A percentile compares a stretch with the other conserved stretches of the same genome.
These are phyloP conservation scores for Eremobia ochroleuca DNA, from an alignment of 2,888 invertebrate species.

Conservation along the genomic window DNA sequence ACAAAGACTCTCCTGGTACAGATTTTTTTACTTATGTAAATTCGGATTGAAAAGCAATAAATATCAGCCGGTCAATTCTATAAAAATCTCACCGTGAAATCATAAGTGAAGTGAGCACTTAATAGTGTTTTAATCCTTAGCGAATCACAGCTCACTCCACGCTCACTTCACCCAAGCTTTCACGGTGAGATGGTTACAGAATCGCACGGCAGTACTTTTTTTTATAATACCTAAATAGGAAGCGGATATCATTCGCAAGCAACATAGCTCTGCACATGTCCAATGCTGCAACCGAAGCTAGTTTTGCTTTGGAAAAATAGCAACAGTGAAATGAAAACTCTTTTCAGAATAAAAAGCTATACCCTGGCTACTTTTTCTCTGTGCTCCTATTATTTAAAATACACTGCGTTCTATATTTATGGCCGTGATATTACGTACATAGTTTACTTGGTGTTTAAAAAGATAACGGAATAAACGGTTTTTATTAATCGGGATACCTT, in stretches of 20 bases:
- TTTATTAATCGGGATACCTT: not conserved
- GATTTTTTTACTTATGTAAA: not conserved
- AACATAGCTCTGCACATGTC: constrained; percentile 25
- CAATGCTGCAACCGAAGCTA: constrained; percentile 18
- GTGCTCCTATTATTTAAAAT: constrained; percentile 44
- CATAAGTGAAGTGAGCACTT: too few relatives aligned
- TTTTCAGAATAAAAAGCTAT: constrained; percentile 49
- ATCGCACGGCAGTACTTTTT: too few relatives aligned
- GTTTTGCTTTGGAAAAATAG: constrained; percentile 50
- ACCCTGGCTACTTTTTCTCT: constrained; percentile 34
- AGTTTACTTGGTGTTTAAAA: constrained; percentile 14
- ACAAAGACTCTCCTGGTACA: not conserved
- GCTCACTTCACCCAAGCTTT: too few relatives aligned
- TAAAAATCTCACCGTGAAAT: too few relatives aligned
- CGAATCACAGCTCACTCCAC: too few relatives aligned
- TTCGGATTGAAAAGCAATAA: not conserved
- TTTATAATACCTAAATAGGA: constrained; percentile 24
- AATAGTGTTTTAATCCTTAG: too few relatives aligned
- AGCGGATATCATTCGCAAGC: constrained; percentile 18
- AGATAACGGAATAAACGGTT: not conserved
- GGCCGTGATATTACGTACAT: constrained; percentile 10
- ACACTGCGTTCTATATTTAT: constrained; percentile 28
- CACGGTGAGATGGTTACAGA: too few relatives aligned
- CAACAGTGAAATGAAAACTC: constrained; percentile 46
- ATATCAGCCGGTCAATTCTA: too few relatives aligned